Evolutionary conservation across 1,140 invertebrate species (phyloP), one percentile per base, ranked within the genome.

Genomic region (Ceratitis capitata): DNA sequence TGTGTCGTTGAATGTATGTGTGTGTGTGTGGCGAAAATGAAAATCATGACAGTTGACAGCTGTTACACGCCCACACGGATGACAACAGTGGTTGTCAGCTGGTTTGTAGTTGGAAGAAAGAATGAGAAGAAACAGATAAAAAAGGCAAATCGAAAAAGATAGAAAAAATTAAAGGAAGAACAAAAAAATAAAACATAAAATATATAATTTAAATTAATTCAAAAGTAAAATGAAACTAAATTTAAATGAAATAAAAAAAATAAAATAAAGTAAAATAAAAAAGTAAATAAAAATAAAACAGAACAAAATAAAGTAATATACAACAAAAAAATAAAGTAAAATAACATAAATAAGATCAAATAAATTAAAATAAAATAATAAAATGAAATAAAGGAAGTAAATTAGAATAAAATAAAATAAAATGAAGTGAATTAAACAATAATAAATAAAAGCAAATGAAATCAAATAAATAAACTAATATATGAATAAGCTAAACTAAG

Each of bases 11-110:
- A n/a, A n/a, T n/a, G n/a, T n/a, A n/a, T n/a, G n/a, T n/a, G n/a
- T 83, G 53, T 83, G 35, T 29, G 26, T 74, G 47, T 47, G 29
- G 45, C 35, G 64, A 64, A 51, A 74, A 12, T 74, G 84, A 85
- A 85, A 69, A 64, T 85, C 84, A 85, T 85, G 61, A 64, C 45
- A 74, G 61, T 49, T 85, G 84, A 85, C 84, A 85, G 84, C 45
- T 85, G 69, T 1, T 39, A 19, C 32, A 78, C 39, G 39, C 69
- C 69, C 69, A 78, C 42, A 4, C 2, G 10, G 39, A 78, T 47
- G 69, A 47, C 69, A 78, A 45, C 7, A 12, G 39, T 1, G 0
- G 2, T 42, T 3, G 2, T 3, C n/a, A 14, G 9, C 35, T 10
- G n/a, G 9, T 3, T 3, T 19, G 1, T 47, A 3, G 16, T 3